Conservation (phyloP, 2,113 vertebrate species). For the Poicephalus meyeri region DNA sequence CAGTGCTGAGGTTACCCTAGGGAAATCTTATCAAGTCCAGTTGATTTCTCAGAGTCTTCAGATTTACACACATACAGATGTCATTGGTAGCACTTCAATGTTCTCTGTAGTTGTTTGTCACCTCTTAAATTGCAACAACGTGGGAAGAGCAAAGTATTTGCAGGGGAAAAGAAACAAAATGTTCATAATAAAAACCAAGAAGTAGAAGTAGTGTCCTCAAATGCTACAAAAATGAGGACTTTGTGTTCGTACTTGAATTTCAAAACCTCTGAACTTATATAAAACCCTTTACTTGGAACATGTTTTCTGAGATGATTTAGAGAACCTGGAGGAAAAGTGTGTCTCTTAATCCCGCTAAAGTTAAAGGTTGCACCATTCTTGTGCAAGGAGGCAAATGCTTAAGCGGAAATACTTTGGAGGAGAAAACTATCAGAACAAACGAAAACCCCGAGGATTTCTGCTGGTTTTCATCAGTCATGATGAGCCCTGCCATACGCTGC, state of each 20-base stretch:
- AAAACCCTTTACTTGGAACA: not conserved
- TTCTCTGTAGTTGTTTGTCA: not conserved
- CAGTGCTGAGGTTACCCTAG: not conserved
- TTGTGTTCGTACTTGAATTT: not conserved
- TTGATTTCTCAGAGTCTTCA: not conserved
- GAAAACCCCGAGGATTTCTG: not conserved
- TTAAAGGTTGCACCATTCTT: not conserved
- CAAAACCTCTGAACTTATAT: not conserved
- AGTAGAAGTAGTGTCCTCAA: not conserved
- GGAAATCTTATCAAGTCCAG: not conserved
- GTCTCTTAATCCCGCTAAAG: not conserved
- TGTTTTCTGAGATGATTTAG: not conserved
- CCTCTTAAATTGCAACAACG: not conserved
- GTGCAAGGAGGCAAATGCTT: not conserved
- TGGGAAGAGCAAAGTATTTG: not conserved
- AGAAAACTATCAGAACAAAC: accelerated
- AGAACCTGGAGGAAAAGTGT: not conserved
- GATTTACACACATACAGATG: not conserved
- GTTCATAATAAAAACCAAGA: not conserved
- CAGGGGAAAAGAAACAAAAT: not conserved
- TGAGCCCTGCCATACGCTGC: not conserved
- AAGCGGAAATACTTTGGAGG: not conserved
- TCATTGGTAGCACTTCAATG: not conserved
- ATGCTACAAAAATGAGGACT: not conserved
- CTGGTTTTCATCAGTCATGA: not conserved